Evolutionary conservation across 2,888 invertebrate genomes (phyloP).

Genomic region (Ophion ellenae): DNA sequence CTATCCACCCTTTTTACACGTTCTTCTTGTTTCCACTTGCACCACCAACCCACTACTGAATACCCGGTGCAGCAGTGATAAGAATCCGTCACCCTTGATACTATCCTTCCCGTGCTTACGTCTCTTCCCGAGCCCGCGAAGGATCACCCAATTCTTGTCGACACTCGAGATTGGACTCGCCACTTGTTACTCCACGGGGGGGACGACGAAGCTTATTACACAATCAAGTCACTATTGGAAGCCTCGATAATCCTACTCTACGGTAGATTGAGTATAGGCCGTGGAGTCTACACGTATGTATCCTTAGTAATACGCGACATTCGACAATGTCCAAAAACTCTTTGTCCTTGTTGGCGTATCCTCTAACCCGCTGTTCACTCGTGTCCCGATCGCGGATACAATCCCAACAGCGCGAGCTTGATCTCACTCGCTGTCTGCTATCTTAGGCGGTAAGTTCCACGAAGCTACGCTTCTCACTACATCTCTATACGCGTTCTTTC

Average conservation of each 20-base stretch:
- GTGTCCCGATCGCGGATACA: not conserved
- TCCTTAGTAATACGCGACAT: conserved; percentile 12
- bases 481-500: conserved; percentile 67
- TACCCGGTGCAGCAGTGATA: conserved; percentile 40
- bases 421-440: conserved; percentile 63
- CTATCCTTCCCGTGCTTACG: conserved; percentile 65
- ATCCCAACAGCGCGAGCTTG: not conserved
- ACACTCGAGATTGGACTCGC: conserved; percentile 30
- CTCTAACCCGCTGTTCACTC: not conserved
- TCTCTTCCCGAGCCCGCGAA: conserved; percentile 13
- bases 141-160: conserved; percentile 42
- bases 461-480: conserved; percentile 67
- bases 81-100: conserved; percentile 39
- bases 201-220: too few species aligned
- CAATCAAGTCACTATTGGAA: not conserved
- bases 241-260: conserved; percentile 11
- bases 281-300: not conserved
- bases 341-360: not conserved
- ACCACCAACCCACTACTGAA: conserved; percentile 9
- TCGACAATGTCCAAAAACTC: conserved; percentile 24
- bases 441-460: conserved; percentile 69
- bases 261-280: not conserved
- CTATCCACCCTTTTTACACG: conserved; percentile 82
- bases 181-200: conserved; percentile 36
- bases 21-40: conserved; percentile 82